These are phyloP conservation scores for Xestia rhomboidea DNA, from an alignment of 2,888 invertebrate genomes.

Conservation along the genomic window DNA sequence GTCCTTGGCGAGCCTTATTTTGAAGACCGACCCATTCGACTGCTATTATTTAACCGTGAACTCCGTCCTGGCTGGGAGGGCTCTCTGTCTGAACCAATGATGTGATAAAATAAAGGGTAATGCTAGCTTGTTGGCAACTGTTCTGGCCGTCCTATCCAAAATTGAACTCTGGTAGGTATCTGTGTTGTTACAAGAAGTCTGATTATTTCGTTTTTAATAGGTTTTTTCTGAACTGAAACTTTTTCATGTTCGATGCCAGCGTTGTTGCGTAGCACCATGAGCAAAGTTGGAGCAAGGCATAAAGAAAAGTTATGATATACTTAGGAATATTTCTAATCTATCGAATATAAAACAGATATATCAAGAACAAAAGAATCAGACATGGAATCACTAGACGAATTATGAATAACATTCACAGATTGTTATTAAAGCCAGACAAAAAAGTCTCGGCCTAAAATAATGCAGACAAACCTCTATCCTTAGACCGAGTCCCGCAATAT, in stretches of 20 bases:
- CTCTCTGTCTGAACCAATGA: no score
- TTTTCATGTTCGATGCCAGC: no score
- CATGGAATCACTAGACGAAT: conserved; percentile 10
- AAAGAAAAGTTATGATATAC: not conserved
- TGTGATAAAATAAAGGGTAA: no score
- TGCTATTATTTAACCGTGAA: not conserved
- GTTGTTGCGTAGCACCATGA: no score
- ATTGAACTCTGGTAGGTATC: not conserved
- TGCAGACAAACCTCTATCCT: conserved; percentile 42
- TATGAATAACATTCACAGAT: conserved; percentile 14
- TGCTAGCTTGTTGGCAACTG: not conserved
- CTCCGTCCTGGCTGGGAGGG: not conserved
- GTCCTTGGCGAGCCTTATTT: no score
- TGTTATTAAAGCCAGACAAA: conserved; percentile 36
- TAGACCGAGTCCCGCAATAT: conserved; percentile 55
- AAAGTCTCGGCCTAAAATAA: conserved; percentile 44
- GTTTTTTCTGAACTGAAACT: no score
- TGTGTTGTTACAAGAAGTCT: not conserved
- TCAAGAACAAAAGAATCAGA: conserved; percentile 11
- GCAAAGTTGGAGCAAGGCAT: not conserved
- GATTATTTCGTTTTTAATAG: no score
- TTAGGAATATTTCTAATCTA: no score
- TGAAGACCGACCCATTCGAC: not conserved
- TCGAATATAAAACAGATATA: not conserved
- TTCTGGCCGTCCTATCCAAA: not conserved